Evolutionary conservation across 2,888 invertebrate genomes (phyloP), one percentile per base, ranked within the genome.

Genomic region (Melieria crassipennis): DNA sequence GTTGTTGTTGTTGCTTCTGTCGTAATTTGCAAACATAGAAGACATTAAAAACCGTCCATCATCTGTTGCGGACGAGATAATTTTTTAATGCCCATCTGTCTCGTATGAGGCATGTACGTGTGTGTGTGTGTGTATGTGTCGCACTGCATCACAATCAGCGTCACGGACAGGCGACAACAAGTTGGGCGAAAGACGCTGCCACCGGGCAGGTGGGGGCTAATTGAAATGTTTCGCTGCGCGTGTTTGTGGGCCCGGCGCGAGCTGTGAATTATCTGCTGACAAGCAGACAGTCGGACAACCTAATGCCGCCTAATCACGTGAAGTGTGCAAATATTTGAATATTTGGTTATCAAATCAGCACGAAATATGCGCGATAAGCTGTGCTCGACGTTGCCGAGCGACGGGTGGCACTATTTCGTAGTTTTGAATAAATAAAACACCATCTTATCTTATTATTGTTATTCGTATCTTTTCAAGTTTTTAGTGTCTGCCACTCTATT

Each of bases 281-380:
- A 67, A 52, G 52, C 52, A 50, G 43, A 4, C 9, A 57, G 42
- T 3, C 13, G 48, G 52, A 60, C 61, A 61, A 50, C 5, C n/a
- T 13, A 16, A 10, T 16, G n/a, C 50, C 48, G 58, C 16, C 55
- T 62, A 69, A 71, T 73, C 75, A 73, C 74, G 70, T 74, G 73
- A 75, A 73, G 48, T 65, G 64, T 43, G 52, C 71, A 73, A 75
- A 74, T 73, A 74, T 70, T 67, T 61, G 50, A 50, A 30, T 30
- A 30, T 3, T 30, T 30, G 30, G 30, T 30, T 30, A 30, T 3
- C 30, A 30, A 30, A 30, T 30, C 2, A 30, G 3, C 30, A 30
- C 30, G 30, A 30, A 30, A 30, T 30, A 30, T 30, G 30, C 30
- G 30, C 30, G 1, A 30, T 30, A 3, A 30, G 30, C 30, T 30